phyloP scores from a whole-genome alignment of 2,797 vertebrate species.

The Ciconia nigra region DNA sequence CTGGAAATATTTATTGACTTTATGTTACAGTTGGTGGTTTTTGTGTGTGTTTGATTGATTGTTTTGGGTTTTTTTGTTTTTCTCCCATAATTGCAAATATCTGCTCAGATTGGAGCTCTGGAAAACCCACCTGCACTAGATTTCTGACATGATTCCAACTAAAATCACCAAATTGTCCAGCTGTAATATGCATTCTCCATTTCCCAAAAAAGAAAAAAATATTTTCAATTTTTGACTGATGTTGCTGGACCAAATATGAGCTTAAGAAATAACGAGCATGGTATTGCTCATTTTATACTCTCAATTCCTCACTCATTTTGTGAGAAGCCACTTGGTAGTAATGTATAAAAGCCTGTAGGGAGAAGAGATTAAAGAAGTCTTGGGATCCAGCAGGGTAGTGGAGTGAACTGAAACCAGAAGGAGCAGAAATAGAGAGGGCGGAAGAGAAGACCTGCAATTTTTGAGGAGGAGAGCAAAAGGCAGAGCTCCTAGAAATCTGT shows the following conservation, averaged over 20 bases:
- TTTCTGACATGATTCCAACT: neutral
- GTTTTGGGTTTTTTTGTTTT: neutral
- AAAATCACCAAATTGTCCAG: neutral
- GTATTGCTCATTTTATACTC: neutral
- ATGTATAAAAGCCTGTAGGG: neutral
- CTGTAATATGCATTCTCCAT: neutral
- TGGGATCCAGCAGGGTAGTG: neutral
- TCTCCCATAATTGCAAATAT: neutral
- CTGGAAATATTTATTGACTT: neutral
- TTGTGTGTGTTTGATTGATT: neutral
- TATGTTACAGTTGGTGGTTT: fast-evolving
- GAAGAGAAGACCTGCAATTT: neutral
- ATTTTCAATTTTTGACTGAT: neutral
- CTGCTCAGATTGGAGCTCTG: neutral
- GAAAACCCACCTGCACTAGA: neutral
- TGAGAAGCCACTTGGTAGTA: neutral
- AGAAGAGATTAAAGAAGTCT: neutral
- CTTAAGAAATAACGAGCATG: neutral
- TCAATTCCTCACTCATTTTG: neutral
- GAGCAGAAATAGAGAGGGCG: neutral
- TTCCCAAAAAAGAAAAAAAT: neutral
- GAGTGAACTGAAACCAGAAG: neutral
- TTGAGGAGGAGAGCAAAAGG: neutral
- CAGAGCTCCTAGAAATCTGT: neutral
- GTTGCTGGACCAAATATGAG: neutral